Evolutionary conservation across 2,888 invertebrate genomes (phyloP).

Genomic region (Microdon myrmicae): DNA sequence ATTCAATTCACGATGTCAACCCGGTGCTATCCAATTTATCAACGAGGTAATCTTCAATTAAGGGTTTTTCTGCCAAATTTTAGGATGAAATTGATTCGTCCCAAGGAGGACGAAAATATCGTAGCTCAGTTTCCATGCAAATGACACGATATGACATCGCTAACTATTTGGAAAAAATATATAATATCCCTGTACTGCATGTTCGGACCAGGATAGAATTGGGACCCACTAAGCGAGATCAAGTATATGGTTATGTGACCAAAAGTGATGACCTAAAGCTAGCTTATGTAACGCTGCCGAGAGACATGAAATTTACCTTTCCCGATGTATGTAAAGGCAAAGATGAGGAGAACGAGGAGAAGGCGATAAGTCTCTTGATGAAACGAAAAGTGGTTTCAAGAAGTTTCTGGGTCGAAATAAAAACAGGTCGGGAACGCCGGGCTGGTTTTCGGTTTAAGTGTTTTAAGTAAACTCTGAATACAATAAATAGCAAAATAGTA

Average conservation of each 20-base stretch:
- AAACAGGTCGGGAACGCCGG: slow-evolving; percentile 77
- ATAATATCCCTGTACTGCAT: slow-evolving; percentile 82
- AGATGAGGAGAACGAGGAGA: slow-evolving; percentile 67
- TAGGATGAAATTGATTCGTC: slow-evolving; percentile 92
- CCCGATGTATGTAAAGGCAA: slow-evolving; percentile 76
- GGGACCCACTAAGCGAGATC: slow-evolving; percentile 75
- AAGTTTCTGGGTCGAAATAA: slow-evolving; percentile 74
- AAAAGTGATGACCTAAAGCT: slow-evolving; percentile 87
- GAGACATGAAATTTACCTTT: slow-evolving; percentile 77
- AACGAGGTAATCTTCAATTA: slow-evolving; percentile 92
- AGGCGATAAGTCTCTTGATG: slow-evolving; percentile 73
- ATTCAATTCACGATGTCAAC: too few relatives aligned
- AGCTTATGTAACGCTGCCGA: slow-evolving; percentile 83
- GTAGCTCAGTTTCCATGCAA: slow-evolving; percentile 88
- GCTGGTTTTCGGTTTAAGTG: slow-evolving; percentile 81
- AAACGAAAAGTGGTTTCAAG: slow-evolving; percentile 72
- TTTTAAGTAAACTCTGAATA: too few relatives aligned
- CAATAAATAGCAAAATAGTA: too few relatives aligned
- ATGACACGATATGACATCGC: slow-evolving; percentile 92
- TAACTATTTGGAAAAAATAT: slow-evolving; percentile 96
- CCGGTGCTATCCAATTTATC: slow-evolving; percentile 86
- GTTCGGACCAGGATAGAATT: slow-evolving; percentile 80
- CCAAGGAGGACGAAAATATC: slow-evolving; percentile 75
- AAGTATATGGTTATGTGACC: slow-evolving; percentile 73
- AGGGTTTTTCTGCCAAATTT: slow-evolving; percentile 95